These are phyloP conservation scores for Euwallacea fornicatus DNA, from an alignment of 1,140 invertebrate species.

Conservation along the genomic window DNA sequence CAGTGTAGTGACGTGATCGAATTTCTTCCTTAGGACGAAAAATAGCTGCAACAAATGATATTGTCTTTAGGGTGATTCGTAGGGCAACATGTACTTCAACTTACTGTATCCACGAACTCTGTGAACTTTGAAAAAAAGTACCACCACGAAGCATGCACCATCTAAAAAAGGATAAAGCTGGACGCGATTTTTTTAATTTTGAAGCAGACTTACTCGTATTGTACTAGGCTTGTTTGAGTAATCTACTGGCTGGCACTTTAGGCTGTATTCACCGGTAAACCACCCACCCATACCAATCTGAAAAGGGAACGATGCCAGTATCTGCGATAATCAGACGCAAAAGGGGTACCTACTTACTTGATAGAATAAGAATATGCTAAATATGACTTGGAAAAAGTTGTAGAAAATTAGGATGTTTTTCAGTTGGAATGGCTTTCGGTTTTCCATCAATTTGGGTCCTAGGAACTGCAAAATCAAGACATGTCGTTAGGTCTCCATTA, in stretches of 20 bases:
- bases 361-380: constrained; percentile 51
- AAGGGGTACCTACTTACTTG: constrained; percentile 40
- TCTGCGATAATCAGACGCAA: too few relatives aligned
- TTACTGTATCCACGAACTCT: constrained; percentile 95
- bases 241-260: constrained; percentile 93
- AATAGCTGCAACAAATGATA: constrained; percentile 63
- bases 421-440: constrained; percentile 66
- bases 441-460: constrained; percentile 72
- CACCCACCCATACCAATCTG: constrained; percentile 83
- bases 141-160: constrained; percentile 89
- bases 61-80: neutral
- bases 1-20: constrained; percentile 79
- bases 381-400: constrained; percentile 69
- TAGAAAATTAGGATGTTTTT: constrained; percentile 67
- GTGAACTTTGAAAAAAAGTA: constrained; percentile 96
- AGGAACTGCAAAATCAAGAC: constrained; percentile 61
- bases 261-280: constrained; percentile 85
- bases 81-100: constrained; percentile 48
- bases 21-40: constrained; percentile 84
- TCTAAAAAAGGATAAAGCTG: constrained; percentile 42
- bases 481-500: neutral
- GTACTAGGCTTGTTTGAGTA: constrained; percentile 87
- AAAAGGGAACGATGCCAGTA: constrained; percentile 56
- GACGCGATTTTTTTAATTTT: constrained; percentile 11
- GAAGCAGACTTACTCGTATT: constrained; percentile 74